Evolutionary conservation across 2,113 vertebrate species (phyloP).

Genomic region (Anolis carolinensis): DNA sequence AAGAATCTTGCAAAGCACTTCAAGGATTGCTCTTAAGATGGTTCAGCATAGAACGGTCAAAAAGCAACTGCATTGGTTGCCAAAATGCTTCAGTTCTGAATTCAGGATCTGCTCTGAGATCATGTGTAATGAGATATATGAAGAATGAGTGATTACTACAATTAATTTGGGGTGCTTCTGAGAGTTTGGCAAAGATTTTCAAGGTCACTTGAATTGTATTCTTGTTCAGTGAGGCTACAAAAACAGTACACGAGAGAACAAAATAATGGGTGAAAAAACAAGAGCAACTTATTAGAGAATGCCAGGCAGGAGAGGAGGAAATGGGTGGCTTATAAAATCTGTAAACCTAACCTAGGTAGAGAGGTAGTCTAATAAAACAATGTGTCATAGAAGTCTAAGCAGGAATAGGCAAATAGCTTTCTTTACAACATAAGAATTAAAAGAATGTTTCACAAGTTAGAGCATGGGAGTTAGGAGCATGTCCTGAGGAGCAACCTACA

Average conservation of each 20-base stretch:
- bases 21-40: no score
- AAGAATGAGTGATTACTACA: background rate
- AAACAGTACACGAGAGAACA: background rate
- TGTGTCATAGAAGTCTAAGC: background rate
- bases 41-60: no score
- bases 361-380: background rate
- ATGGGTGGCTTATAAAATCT: background rate
- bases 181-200: background rate
- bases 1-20: no score
- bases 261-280: background rate
- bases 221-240: background rate
- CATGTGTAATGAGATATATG: no score
- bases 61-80: no score
- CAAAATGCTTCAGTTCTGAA: no score
- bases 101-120: no score
- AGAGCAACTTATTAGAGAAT: background rate
- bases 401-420: background rate
- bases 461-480: background rate
- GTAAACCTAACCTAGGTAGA: background rate
- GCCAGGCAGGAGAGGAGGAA: background rate
- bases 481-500: conserved; percentile 41
- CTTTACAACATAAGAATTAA: background rate
- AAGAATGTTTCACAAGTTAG: background rate
- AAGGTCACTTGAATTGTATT: background rate
- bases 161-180: background rate